phyloP scores from a whole-genome alignment of 2,113 vertebrate genomes.

The Gulo gulo region DNA sequence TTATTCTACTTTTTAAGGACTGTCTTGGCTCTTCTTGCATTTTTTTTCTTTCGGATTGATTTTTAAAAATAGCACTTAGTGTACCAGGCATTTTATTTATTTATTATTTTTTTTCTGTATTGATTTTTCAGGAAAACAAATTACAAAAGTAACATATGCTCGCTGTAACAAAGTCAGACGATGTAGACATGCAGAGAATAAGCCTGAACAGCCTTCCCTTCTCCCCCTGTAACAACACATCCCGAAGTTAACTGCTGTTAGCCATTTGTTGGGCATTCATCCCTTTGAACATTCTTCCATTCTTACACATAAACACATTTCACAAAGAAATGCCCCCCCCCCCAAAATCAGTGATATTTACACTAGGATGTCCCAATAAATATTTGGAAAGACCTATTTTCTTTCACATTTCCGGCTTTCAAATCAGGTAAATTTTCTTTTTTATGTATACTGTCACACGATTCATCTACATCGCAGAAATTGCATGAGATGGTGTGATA shows the following conservation, averaged over 20 bases:
- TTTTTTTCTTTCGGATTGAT: constrained; percentile 35
- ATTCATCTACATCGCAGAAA: background rate
- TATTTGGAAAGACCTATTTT: background rate
- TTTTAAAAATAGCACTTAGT: constrained; percentile 11
- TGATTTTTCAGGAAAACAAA: constrained; percentile 52
- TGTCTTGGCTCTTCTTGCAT: background rate
- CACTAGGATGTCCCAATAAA: background rate
- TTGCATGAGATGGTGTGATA: background rate
- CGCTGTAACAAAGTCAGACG: constrained; percentile 6
- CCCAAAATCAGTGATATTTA: background rate
- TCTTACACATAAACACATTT: background rate
- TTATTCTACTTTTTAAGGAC: background rate
- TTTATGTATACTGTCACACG: background rate
- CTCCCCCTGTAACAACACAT: no score
- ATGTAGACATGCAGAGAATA: background rate
- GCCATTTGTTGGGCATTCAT: background rate
- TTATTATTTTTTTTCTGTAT: background rate
- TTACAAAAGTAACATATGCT: constrained; percentile 16
- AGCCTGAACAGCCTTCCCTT: no score
- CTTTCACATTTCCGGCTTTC: background rate
- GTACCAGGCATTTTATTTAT: background rate
- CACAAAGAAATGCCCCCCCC: background rate
- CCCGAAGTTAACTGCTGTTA: background rate
- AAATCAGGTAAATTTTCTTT: background rate
- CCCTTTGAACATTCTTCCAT: background rate